Conservation (phyloP, 2,888 invertebrate species). For the Chironomus riparius region DNA sequence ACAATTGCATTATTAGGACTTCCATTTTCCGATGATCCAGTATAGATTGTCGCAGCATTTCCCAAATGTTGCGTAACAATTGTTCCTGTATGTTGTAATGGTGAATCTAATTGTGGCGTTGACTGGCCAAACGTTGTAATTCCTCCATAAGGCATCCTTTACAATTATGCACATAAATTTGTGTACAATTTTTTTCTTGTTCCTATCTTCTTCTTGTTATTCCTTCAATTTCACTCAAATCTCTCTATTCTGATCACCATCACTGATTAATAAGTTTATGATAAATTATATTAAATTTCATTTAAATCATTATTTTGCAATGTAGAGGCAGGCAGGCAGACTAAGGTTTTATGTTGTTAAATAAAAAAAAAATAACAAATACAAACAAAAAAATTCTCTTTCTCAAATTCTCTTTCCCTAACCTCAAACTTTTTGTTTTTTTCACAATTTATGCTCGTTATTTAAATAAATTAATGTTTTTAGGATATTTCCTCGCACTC, state of each 20-base stretch:
- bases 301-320: no score
- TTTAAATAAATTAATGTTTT: not conserved
- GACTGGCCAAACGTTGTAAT: conserved; percentile 20
- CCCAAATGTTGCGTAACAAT: conserved; percentile 11
- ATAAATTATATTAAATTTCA: no score
- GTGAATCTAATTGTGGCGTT: conserved; percentile 10
- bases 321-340: no score
- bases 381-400: not conserved
- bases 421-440: not conserved
- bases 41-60: conserved; percentile 41
- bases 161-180: not conserved
- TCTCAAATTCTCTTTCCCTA: not conserved
- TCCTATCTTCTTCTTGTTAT: not conserved
- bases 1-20: conserved; percentile 44
- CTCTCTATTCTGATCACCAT: not conserved
- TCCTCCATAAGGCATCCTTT: conserved; percentile 25
- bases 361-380: not conserved
- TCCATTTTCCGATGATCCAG: conserved; percentile 55
- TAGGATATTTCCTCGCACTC: not conserved
- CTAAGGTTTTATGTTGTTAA: no score
- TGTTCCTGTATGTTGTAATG: conserved; percentile 15
- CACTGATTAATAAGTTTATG: not conserved
- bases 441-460: not conserved
- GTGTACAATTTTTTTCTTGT: not conserved
- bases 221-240: not conserved